These are phyloP conservation scores for Lepilemur septentrionalis DNA, from an alignment of 2,797 vertebrate species.

Conservation along the genomic window DNA sequence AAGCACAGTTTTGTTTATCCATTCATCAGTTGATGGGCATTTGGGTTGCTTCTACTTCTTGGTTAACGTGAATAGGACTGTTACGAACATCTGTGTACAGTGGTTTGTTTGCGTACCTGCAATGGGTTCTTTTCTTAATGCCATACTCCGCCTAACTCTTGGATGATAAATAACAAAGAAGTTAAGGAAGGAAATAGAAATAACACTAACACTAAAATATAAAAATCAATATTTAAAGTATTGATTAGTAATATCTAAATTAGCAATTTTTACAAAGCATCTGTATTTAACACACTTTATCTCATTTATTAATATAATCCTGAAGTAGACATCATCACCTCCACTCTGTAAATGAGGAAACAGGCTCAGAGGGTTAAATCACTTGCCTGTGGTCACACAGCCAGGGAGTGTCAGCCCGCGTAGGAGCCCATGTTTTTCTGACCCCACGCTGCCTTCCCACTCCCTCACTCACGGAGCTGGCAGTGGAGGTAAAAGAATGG, in stretches of 20 bases:
- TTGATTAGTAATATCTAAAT: not conserved
- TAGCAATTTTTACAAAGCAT: not conserved
- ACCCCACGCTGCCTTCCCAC: not conserved
- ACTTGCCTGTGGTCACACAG: not conserved
- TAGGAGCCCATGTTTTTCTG: not conserved
- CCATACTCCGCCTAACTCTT: not conserved
- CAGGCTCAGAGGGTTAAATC: not conserved
- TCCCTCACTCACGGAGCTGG: not conserved
- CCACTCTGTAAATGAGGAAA: not conserved
- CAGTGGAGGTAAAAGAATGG: not conserved
- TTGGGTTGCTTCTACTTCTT: not conserved
- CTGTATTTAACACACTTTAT: not conserved
- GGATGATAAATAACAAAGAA: not conserved
- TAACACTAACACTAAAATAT: constrained; percentile 17
- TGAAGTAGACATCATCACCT: not conserved
- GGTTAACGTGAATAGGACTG: not conserved
- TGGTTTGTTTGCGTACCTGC: not conserved
- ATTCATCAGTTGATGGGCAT: not conserved
- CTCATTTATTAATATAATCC: not conserved
- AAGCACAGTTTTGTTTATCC: not conserved
- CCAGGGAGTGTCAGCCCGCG: not conserved
- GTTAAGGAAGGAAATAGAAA: not conserved
- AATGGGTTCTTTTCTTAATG: not conserved
- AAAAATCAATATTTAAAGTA: not conserved
- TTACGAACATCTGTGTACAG: not conserved